Percentiles rank a stretch among this genome's conserved stretches.
phyloP scores from a whole-genome alignment of 2,797 vertebrate genomes.

The Loris lydekkerianus region DNA sequence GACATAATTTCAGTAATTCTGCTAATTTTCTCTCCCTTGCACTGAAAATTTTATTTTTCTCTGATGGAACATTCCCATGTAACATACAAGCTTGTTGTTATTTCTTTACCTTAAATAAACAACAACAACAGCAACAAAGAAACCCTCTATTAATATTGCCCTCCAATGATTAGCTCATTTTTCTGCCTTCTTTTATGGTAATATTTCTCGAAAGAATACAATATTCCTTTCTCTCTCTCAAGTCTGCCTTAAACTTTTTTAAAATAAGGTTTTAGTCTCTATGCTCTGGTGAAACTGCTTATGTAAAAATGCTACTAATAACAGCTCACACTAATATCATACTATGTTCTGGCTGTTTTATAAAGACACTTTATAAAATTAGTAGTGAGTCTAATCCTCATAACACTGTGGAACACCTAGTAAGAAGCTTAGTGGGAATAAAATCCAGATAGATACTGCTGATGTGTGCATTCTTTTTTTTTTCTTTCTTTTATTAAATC shows the following conservation, averaged over 20 bases:
- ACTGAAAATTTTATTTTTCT: neutral
- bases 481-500: too few species aligned
- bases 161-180: neutral
- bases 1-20: neutral
- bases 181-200: neutral
- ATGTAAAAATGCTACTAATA: neutral
- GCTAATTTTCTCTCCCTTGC: neutral
- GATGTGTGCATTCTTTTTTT: neutral
- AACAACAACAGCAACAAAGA: neutral
- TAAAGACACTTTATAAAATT: neutral
- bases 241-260: neutral
- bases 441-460: neutral
- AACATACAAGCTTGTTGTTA: neutral
- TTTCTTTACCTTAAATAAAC: neutral
- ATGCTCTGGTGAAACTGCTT: neutral
- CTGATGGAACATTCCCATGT: neutral
- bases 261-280: neutral
- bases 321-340: neutral
- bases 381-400: neutral
- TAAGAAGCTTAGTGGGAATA: neutral
- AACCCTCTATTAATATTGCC: neutral
- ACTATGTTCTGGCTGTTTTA: neutral
- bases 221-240: neutral
- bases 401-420: neutral
- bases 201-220: neutral